Base-by-base conservation (phyloP, 2,888 invertebrate species). In the Eumacrocentrus americanus region DNA sequence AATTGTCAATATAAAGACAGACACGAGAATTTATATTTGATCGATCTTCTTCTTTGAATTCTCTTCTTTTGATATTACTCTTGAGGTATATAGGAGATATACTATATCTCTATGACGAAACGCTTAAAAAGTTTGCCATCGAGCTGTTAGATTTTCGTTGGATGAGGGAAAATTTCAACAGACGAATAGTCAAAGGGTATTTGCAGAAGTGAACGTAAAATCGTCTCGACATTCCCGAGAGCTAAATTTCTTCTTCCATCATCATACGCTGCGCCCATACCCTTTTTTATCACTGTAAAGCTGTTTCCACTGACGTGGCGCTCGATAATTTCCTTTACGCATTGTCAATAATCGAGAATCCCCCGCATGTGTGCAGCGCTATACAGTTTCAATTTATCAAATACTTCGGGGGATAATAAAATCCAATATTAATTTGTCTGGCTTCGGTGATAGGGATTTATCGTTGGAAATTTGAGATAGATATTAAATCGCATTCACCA, bases 261-360 rank as follows among this genome's bases (percentile, higher is more conserved):
- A 34, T 35, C 38, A 7, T 52, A 46, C 40, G 7, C 50, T 42
- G 20, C 44, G 3, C 9, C 12, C 25, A 22, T 47, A 7, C 35
- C 38, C 40, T 25, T 29, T 50, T 38, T 12, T 2, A 18, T n/a
- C 42, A 9, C 1, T 11, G 2, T 18, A 11, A 1, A 44, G 18
- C 3, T 5, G 38, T 58, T 47, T n/a, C 16, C 20, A 38, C 56
- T 46, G 48, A 44, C 59, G 52, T 44, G 22, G 35, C 38, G 29
- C 58, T 61, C 61, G 58, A 59, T 64, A 61, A 61, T 59, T 53
- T 64, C 55, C 22, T 46, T 23, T 34, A 35, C 25, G 25, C 14
- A 47, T 42, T 40, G 42, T 46, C 34, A 34, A 51, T 37, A 51
- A 50, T 35, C 25, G 18, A 38, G 44, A 18, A 23, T 12, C 16